Conservation (phyloP, 2,113 vertebrate species). For the Riparia riparia region DNA sequence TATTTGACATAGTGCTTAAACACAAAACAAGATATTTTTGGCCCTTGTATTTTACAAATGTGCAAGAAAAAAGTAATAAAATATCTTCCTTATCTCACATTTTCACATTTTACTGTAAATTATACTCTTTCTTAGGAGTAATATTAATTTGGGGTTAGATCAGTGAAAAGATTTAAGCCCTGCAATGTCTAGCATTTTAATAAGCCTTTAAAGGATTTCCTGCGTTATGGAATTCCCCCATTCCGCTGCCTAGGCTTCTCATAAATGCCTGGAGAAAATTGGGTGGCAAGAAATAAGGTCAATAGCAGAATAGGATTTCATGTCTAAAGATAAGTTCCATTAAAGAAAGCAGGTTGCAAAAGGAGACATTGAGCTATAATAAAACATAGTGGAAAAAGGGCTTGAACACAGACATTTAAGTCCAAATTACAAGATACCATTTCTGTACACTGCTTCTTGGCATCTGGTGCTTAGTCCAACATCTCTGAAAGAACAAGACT, state of each 20-base stretch:
- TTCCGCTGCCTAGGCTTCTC: not conserved
- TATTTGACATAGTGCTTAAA: not conserved
- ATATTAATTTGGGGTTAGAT: not conserved
- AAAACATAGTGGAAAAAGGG: not conserved
- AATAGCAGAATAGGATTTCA: not conserved
- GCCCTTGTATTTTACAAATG: not conserved
- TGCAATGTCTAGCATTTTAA: not conserved
- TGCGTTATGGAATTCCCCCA: not conserved
- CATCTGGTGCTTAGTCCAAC: not conserved
- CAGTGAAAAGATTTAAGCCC: not conserved
- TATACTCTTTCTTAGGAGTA: not conserved
- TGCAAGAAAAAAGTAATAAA: not conserved
- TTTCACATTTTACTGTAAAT: not conserved
- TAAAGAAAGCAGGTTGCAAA: not conserved
- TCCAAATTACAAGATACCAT: not conserved
- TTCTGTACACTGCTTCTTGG: not conserved
- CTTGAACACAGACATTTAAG: not conserved
- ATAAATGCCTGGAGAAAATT: not conserved
- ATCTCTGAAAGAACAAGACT: not conserved
- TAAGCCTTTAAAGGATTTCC: not conserved
- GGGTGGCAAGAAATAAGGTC: not conserved
- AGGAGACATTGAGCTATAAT: not conserved
- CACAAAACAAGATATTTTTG: not conserved
- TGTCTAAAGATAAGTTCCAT: not conserved
- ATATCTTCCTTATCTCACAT: not conserved